Conservation (phyloP, 2,888 invertebrate species). For the Tachina lurida region DNA sequence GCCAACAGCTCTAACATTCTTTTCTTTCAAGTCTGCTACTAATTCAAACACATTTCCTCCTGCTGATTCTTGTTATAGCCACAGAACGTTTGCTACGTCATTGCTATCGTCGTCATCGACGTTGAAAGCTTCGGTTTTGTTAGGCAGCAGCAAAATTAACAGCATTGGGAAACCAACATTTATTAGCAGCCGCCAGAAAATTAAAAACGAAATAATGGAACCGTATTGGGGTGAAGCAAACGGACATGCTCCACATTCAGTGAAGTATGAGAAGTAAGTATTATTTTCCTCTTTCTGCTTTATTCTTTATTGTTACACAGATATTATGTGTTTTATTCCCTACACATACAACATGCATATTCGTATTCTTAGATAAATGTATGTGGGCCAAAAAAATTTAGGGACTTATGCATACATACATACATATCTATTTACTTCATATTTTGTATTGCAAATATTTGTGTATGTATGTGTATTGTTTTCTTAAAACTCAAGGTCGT, state of each 20-base stretch:
- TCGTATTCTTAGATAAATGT: neutral
- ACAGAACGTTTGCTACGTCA: slow-evolving; percentile 3
- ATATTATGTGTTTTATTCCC: neutral
- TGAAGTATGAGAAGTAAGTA: slow-evolving; percentile 83
- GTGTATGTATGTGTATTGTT: neutral
- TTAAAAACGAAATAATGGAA: slow-evolving; percentile 78
- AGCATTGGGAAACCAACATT: slow-evolving; percentile 44
- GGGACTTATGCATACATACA: too few species aligned
- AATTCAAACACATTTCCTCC: slow-evolving; percentile 47
- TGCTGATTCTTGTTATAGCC: neutral
- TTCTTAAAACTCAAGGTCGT: slow-evolving; percentile 41
- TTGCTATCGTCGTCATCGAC: slow-evolving; percentile 9
- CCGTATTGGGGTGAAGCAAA: slow-evolving; percentile 82
- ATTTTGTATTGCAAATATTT: neutral
- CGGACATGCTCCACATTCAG: slow-evolving; percentile 83
- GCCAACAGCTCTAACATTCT: slow-evolving; percentile 46
- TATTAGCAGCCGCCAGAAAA: slow-evolving; percentile 64
- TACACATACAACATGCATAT: neutral
- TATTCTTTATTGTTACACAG: neutral
- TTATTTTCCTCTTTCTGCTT: slow-evolving; percentile 65
- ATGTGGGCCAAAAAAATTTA: neutral
- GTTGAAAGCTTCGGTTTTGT: slow-evolving; percentile 22
- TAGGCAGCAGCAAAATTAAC: slow-evolving; percentile 52
- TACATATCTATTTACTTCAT: slow-evolving; percentile 10
- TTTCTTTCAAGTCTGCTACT: slow-evolving; percentile 59